Conservation (phyloP, 2,113 vertebrate species). For the Xenotilapia flavipinnis region DNA sequence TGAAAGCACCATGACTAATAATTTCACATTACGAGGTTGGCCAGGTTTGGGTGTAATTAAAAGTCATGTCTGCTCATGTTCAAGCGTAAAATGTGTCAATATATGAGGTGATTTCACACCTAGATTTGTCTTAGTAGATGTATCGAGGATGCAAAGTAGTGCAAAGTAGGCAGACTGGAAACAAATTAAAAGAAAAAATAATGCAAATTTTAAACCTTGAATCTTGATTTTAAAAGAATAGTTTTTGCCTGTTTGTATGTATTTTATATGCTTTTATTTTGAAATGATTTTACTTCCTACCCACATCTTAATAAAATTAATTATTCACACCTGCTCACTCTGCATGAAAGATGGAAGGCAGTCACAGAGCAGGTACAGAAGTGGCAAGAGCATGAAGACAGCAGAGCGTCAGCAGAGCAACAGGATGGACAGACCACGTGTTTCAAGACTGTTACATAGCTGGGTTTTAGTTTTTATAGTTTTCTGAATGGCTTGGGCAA, state of each 20-base stretch:
- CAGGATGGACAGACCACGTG: background rate
- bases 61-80: slow-evolving; percentile 41
- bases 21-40: background rate
- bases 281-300: background rate
- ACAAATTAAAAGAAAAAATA: background rate
- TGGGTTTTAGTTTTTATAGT: background rate
- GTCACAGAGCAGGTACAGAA: background rate
- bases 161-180: background rate
- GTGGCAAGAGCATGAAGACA: background rate
- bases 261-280: background rate
- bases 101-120: slow-evolving; percentile 4
- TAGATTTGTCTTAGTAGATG: background rate
- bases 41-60: slow-evolving; percentile 3
- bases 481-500: background rate
- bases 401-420: background rate
- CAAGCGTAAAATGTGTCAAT: background rate
- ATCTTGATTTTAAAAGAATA: background rate
- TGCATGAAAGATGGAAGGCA: background rate
- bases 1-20: slow-evolving; percentile 43
- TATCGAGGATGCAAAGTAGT: background rate
- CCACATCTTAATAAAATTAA: background rate
- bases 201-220: background rate
- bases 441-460: background rate
- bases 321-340: background rate
- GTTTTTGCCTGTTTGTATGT: background rate